Evolutionary conservation across 2,113 vertebrate genomes (phyloP).

Genomic region (Nothoprocta perdicaria): DNA sequence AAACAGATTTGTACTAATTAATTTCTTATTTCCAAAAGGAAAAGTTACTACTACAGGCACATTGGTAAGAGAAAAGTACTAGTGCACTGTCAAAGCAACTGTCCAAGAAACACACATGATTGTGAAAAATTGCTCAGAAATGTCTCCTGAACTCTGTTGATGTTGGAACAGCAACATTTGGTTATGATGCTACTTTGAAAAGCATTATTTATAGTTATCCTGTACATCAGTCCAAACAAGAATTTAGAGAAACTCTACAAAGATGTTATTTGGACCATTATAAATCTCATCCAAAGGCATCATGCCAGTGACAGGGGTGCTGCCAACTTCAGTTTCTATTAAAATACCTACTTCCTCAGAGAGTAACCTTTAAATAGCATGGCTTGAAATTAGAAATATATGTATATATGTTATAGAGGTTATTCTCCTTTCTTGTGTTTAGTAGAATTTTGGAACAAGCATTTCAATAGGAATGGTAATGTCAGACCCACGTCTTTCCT

Average conservation of each 20-base stretch:
- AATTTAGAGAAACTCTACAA: constrained; percentile 41
- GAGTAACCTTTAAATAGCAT: background rate
- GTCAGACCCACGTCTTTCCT: background rate
- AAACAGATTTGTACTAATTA: constrained; percentile 52
- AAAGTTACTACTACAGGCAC: constrained; percentile 46
- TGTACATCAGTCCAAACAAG: constrained; percentile 32
- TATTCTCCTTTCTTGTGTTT: background rate
- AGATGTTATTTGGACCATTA: constrained; percentile 28
- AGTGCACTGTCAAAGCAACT: constrained; percentile 46
- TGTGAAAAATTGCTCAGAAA: constrained; percentile 64
- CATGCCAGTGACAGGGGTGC: background rate
- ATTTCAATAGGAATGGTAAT: background rate
- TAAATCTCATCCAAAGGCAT: constrained; percentile 12
- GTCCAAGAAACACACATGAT: constrained; percentile 70
- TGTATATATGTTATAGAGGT: background rate
- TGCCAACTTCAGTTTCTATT: constrained; percentile 2
- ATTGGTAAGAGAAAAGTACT: constrained; percentile 41
- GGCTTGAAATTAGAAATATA: background rate
- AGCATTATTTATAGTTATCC: constrained; percentile 38
- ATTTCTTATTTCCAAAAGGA: constrained; percentile 41
- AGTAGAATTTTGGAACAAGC: background rate
- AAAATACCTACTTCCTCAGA: background rate
- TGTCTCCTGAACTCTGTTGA: constrained; percentile 57
- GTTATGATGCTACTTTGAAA: constrained; percentile 57
- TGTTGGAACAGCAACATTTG: constrained; percentile 57